Evolutionary conservation across 2,113 vertebrate genomes (phyloP).

Genomic region (Marmota flaviventris): DNA sequence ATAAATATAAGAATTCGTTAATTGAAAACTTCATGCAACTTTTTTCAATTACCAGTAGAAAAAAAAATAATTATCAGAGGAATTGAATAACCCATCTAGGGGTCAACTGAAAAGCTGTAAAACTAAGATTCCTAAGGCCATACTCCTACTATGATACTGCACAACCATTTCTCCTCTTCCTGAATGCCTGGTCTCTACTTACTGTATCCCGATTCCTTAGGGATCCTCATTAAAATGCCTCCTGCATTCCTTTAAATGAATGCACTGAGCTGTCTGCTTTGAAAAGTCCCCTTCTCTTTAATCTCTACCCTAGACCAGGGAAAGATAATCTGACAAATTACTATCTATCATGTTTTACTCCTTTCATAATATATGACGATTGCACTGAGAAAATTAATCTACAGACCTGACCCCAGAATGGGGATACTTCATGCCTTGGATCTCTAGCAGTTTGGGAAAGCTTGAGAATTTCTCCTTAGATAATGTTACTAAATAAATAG

Average conservation of each 20-base stretch:
- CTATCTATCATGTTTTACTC: not conserved
- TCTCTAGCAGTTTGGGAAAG: not conserved
- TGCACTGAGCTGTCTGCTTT: not conserved
- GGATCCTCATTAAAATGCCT: not conserved
- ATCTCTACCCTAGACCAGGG: not conserved
- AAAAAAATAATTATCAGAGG: not conserved
- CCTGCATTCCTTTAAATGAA: not conserved
- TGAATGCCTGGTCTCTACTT: not conserved
- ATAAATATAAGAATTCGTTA: not conserved
- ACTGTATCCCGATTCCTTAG: accelerated
- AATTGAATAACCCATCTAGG: not conserved
- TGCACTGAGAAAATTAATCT: not conserved
- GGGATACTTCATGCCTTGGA: not conserved
- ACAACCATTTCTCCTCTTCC: not conserved
- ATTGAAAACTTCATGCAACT: not conserved
- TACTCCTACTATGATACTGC: not conserved
- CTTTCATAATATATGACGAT: not conserved
- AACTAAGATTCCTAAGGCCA: not conserved
- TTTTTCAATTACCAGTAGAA: not conserved
- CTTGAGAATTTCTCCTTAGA: not conserved
- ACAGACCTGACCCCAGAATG: not conserved
- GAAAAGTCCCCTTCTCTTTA: not conserved
- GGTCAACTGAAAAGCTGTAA: not conserved
- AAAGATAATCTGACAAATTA: not conserved
- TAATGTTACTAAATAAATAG: not conserved